Evolutionary conservation across 2,113 vertebrate species (phyloP).

Genomic region (Gallinago media): DNA sequence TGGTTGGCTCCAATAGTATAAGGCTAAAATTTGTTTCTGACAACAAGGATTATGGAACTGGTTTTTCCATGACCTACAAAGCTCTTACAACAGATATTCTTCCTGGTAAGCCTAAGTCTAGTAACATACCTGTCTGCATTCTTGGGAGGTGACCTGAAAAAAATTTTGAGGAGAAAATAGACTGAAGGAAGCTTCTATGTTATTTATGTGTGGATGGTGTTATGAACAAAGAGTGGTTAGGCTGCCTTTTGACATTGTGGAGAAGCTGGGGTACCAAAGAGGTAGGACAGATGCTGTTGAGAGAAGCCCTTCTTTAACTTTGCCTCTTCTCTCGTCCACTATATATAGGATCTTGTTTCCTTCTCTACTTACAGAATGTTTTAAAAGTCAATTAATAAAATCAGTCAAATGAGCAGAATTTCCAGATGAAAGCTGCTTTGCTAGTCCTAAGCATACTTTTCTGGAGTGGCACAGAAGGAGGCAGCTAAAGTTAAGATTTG

Average conservation of each 20-base stretch:
- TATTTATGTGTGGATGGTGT: not conserved
- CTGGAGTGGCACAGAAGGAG: not conserved
- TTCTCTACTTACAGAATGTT: not conserved
- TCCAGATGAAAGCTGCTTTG: not conserved
- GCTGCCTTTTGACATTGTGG: not conserved
- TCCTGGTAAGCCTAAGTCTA: conserved; percentile 69
- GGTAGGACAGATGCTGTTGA: not conserved
- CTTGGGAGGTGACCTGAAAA: not conserved
- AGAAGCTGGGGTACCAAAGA: not conserved
- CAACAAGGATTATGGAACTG: conserved; percentile 68
- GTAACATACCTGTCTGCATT: not conserved
- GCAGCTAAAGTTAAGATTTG: not conserved
- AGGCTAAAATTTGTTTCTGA: conserved; percentile 85
- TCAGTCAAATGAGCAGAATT: not conserved
- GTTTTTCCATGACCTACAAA: conserved; percentile 81
- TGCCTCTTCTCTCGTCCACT: not conserved
- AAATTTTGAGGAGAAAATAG: not conserved
- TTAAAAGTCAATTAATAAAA: not conserved
- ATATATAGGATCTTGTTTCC: not conserved
- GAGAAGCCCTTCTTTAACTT: not conserved
- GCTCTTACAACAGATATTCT: conserved; percentile 62
- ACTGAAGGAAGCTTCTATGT: not conserved
- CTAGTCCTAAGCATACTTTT: not conserved
- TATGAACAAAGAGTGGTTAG: not conserved
- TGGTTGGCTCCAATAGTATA: conserved; percentile 72